Percentiles rank a stretch among this genome's conserved stretches.
Evolutionary conservation across 2,113 vertebrate species (phyloP).

Genomic region (Platysternon megacephalum): DNA sequence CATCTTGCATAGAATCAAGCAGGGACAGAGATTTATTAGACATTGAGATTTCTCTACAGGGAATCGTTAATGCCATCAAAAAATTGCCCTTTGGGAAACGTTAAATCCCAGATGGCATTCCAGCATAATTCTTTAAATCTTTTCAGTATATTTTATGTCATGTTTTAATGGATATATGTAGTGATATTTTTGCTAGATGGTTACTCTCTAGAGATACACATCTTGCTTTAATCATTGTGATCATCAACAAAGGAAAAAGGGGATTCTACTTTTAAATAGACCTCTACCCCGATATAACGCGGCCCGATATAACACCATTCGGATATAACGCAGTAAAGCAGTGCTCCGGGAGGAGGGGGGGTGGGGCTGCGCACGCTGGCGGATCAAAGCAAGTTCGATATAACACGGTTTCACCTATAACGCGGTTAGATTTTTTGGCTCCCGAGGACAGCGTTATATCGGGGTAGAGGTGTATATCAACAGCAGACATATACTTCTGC

Average conservation of each 20-base stretch:
- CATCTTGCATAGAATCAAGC: background rate
- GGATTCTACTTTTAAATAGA: background rate
- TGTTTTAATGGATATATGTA: slow-evolving; percentile 52
- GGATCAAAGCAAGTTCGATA: no score
- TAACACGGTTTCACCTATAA: no score
- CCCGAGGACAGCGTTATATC: no score
- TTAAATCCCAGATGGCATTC: slow-evolving; percentile 35
- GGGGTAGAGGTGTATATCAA: no score
- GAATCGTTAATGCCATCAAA: slow-evolving; percentile 35
- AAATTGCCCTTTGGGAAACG: slow-evolving; percentile 41
- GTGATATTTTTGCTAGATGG: slow-evolving; percentile 31
- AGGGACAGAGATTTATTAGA: slow-evolving; percentile 41
- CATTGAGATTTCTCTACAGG: slow-evolving; percentile 36
- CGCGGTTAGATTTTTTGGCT: no score
- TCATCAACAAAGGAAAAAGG: background rate
- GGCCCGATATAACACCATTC: no score
- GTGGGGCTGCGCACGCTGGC: no score
- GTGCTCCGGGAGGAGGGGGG: no score
- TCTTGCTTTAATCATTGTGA: slow-evolving; percentile 40
- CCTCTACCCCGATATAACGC: no score
- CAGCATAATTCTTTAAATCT: slow-evolving; percentile 37
- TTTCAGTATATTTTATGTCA: slow-evolving; percentile 31
- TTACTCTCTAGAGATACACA: slow-evolving; percentile 17
- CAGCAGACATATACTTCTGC: background rate
- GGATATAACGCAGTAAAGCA: no score